phyloP scores from a whole-genome alignment of 2,113 vertebrate species.

The Sakesphorus luctuosus region DNA sequence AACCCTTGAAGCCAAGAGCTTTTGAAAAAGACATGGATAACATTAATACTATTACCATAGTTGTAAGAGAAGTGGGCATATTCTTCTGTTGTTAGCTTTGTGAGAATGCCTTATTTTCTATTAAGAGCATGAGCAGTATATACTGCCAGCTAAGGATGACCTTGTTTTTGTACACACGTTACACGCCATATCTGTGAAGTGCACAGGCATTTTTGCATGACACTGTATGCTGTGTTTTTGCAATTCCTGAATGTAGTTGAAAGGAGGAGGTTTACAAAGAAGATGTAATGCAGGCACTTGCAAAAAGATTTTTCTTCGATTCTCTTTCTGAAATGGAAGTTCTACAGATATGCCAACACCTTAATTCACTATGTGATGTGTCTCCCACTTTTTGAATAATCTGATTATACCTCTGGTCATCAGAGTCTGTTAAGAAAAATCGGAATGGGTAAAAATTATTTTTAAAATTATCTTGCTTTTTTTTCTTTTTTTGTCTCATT shows the following conservation, averaged over 20 bases:
- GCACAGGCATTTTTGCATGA: background rate
- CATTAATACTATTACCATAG: constrained; percentile 6
- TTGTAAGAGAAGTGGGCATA: background rate
- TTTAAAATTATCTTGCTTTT: too few relatives aligned
- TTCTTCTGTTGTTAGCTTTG: background rate
- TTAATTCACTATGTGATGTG: background rate
- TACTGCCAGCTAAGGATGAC: background rate
- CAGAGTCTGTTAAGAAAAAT: too few relatives aligned
- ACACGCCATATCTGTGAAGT: background rate
- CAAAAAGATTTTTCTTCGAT: background rate
- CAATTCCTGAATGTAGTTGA: background rate
- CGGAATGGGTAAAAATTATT: too few relatives aligned
- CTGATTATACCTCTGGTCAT: too few relatives aligned
- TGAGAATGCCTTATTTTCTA: constrained; percentile 10
- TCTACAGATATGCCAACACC: background rate
- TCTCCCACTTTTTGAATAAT: background rate
- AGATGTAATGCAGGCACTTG: background rate
- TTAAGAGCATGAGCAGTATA: background rate
- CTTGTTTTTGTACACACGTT: background rate
- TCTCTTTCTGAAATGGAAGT: background rate
- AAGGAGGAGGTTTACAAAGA: background rate
- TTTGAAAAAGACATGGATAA: background rate
- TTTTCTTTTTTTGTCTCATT: too few relatives aligned
- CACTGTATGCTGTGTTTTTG: background rate
- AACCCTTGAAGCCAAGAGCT: background rate